These are phyloP conservation scores for Sebastes fasciatus DNA, from an alignment of 2,113 vertebrate genomes.

Conservation along the genomic window DNA sequence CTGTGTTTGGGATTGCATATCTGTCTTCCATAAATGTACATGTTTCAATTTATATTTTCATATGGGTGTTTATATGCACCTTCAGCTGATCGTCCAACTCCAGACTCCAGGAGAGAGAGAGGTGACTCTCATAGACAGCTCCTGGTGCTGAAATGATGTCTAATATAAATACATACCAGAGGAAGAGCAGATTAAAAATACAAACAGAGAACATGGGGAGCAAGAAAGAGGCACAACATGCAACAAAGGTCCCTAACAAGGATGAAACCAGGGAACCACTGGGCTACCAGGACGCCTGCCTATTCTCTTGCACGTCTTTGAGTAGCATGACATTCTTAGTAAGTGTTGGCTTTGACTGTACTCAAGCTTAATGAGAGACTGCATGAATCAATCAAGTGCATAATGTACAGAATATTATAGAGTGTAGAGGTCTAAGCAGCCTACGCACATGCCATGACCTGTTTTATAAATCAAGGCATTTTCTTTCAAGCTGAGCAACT, in stretches of 20 bases:
- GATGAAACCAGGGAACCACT: neutral
- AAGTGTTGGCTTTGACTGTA: conserved; percentile 1
- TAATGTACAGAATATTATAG: neutral
- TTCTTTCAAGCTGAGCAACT: conserved; percentile 1
- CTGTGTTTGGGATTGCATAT: neutral
- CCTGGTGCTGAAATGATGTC: neutral
- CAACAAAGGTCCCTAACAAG: neutral
- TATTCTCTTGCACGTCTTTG: neutral
- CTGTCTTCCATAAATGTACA: neutral
- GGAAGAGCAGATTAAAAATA: neutral
- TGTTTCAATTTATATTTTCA: neutral
- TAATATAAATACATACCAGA: neutral
- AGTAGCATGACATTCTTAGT: neutral
- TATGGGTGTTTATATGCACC: conserved; percentile 44
- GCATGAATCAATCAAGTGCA: conserved; percentile 29
- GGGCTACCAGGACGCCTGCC: neutral
- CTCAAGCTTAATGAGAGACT: conserved; percentile 10
- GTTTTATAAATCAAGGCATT: neutral
- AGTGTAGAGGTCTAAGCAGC: neutral
- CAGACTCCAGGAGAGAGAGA: conserved; percentile 92
- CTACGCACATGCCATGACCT: neutral
- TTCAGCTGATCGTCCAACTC: conserved; percentile 89
- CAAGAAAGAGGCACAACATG: neutral
- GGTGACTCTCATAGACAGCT: conserved; percentile 68
- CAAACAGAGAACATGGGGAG: neutral